These are phyloP conservation scores for Cheilosia pagana DNA, from an alignment of 2,888 invertebrate genomes.

Conservation along the genomic window DNA sequence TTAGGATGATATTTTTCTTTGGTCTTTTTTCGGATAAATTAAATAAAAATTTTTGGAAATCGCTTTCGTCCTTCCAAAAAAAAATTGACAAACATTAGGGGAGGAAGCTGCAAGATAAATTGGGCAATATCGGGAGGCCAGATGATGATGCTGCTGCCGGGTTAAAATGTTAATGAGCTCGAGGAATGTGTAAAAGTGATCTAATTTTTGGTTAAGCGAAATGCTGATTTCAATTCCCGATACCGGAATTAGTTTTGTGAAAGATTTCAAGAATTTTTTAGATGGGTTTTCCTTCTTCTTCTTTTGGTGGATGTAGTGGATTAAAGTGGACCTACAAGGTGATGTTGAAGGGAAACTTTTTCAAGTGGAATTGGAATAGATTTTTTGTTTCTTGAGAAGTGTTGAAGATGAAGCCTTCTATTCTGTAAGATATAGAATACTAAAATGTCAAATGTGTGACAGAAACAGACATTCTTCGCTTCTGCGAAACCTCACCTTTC, in stretches of 20 bases:
- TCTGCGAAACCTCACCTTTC: too few relatives aligned
- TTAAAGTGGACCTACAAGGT: too few relatives aligned
- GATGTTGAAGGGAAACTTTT: too few relatives aligned
- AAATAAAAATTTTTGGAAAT: slow-evolving; percentile 53
- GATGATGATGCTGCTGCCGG: slow-evolving; percentile 36
- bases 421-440: too few relatives aligned
- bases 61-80: slow-evolving; percentile 30
- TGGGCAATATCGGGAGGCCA: slow-evolving; percentile 13
- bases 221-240: slow-evolving; percentile 59
- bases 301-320: too few relatives aligned
- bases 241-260: slow-evolving; percentile 52
- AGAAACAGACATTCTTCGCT: too few relatives aligned
- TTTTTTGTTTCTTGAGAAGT: too few relatives aligned
- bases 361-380: too few relatives aligned
- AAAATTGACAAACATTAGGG: not conserved
- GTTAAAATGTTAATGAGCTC: slow-evolving; percentile 63
- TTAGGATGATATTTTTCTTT: slow-evolving; percentile 57
- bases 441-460: too few relatives aligned
- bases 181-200: slow-evolving; percentile 61
- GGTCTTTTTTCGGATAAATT: slow-evolving; percentile 44
- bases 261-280: not conserved
- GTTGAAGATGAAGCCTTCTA: too few relatives aligned
- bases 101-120: not conserved
- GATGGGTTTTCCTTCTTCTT: too few relatives aligned
- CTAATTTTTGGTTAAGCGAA: slow-evolving; percentile 62